Conservation (phyloP, 2,888 invertebrate species). For the Cephus runcator region DNA sequence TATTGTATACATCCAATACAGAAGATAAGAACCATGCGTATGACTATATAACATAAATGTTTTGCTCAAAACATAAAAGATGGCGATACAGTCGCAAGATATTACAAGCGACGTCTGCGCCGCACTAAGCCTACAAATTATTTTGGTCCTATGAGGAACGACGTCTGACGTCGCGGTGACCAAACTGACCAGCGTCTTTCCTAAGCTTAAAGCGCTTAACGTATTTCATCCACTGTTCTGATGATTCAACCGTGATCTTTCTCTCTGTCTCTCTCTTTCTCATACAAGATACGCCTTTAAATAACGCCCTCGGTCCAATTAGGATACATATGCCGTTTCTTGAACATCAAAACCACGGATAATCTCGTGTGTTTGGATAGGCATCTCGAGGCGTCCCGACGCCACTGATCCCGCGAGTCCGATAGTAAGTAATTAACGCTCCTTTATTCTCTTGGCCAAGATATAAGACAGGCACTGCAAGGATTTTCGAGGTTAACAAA, state of each 20-base stretch:
- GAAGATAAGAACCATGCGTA: background rate
- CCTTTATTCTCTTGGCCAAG: background rate
- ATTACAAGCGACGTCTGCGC: background rate
- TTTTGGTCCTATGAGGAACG: background rate
- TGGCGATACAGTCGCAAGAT: background rate
- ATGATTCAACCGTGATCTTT: background rate
- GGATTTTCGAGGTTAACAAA: background rate
- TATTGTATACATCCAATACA: background rate
- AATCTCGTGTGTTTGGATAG: background rate
- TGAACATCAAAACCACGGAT: background rate
- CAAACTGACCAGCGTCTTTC: background rate
- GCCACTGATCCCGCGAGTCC: background rate
- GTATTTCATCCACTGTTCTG: background rate
- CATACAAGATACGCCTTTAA: background rate
- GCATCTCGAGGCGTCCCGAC: background rate
- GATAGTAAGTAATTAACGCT: background rate
- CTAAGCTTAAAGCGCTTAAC: background rate
- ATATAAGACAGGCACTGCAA: background rate
- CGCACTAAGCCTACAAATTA: background rate
- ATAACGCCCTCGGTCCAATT: background rate
- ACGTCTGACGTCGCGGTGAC: background rate
- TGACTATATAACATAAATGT: background rate
- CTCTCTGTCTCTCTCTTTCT: background rate
- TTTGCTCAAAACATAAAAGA: background rate
- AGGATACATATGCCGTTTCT: background rate